Evolutionary conservation across 1,140 invertebrate species (phyloP), one percentile per base, ranked within the genome.

Genomic region (Solenopsis fugax): DNA sequence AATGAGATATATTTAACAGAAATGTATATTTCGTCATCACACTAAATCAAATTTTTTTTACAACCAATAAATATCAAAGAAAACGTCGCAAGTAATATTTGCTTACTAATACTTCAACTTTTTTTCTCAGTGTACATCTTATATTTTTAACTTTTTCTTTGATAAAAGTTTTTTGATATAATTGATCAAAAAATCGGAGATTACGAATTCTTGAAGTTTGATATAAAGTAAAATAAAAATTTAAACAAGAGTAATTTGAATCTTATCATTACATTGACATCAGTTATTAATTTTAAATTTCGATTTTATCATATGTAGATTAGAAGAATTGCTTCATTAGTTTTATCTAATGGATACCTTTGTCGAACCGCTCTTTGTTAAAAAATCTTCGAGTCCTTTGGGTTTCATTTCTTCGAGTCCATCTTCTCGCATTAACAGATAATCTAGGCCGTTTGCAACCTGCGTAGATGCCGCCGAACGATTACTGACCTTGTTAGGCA

Each of bases 381-480:
- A 41, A n/a, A 62, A 52, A 18, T 72, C 12, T 18, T 72, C 6
- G 18, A 50, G 3, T 52, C 21, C 37, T 48, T 71, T 18, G 67
- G 45, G 21, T 48, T 71, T 71, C 0, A 71, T 24, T 45, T 62
- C 4, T 50, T 50, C 37, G 37, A 72, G 24, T 37, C 52, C n/a
- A 60, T 72, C 29, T 60, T 18, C 37, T 24, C 29, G 52, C 34
- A 81, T 75, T 60, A 48, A 18, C 41, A 60, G 54, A 75, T 84
- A 75, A 84, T 56, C 41, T 48, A 21, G 54, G n/a, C n/a, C 62
- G 29, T 84, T 86, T 86, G 21, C 50, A 77, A 54, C 41, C 41
- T 90, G 75, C 86, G 48, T 84, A 95, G 94, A 93, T 64, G 93
- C 93, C 1, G 94, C 93, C 4, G 93, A 94, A 58, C 91, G 93